A percentile compares a stretch with the other conserved stretches of the same genome.
These are phyloP conservation scores for Pangasius mekongensis DNA, from an alignment of 2,797 vertebrate genomes.

Conservation along the genomic window DNA sequence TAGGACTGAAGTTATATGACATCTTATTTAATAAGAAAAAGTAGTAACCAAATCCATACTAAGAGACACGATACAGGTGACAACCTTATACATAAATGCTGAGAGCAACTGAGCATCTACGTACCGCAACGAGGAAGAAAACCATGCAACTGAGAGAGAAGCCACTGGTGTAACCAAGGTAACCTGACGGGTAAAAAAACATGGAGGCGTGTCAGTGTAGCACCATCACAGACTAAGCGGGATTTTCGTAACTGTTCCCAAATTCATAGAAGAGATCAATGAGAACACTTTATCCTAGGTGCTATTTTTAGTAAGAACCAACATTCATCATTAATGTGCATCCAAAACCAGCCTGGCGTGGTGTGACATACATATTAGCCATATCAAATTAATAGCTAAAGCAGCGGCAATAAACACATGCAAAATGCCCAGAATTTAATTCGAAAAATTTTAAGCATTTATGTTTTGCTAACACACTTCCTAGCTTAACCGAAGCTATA, in stretches of 20 bases:
- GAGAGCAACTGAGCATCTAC: constrained; percentile 58
- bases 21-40: not conserved
- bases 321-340: not conserved
- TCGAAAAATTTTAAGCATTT: not conserved
- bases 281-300: not conserved
- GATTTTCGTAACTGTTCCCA: not conserved
- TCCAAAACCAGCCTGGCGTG: not conserved
- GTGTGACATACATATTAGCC: not conserved
- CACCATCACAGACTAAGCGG: not conserved
- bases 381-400: not conserved
- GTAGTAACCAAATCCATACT: not conserved
- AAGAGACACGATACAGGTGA: not conserved
- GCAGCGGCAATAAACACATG: not conserved
- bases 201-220: constrained; percentile 4
- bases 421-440: not conserved
- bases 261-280: not conserved
- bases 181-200: constrained; percentile 77
- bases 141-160: constrained; percentile 99
- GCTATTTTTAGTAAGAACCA: not conserved
- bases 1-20: not conserved
- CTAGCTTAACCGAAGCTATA: not conserved
- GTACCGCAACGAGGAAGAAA: constrained; percentile 93
- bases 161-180: constrained; percentile 95
- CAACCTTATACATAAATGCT: not conserved
- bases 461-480: not conserved